Conservation (phyloP, 37 sponge, comb jelly and placozoan species). For the Beroe forskalii region DNA sequence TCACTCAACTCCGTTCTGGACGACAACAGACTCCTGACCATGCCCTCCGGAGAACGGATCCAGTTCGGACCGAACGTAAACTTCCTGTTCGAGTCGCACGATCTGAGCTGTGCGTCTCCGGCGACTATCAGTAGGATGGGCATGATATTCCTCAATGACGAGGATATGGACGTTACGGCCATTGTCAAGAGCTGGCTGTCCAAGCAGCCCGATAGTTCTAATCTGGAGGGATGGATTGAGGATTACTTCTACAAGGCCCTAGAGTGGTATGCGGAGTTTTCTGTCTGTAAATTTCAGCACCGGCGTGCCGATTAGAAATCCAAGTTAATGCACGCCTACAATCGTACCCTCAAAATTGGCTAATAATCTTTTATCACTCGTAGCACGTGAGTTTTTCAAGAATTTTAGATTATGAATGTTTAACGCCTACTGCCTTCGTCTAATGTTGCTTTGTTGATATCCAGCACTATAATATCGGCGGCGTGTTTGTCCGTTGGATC, state of each 20-base stretch:
- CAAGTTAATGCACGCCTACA: too few relatives aligned
- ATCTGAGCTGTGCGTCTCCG: constrained; percentile 97
- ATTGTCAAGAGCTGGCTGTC: constrained; percentile 81
- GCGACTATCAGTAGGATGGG: constrained; percentile 99
- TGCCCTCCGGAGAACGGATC: constrained; percentile 97
- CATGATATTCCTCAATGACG: constrained; percentile 96
- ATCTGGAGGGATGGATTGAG: constrained; percentile 78
- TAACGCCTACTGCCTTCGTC: too few relatives aligned
- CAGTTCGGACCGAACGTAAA: constrained; percentile 99
- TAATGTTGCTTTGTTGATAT: too few relatives aligned
- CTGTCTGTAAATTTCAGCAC: too few relatives aligned
- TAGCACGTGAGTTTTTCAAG: too few relatives aligned
- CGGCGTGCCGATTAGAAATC: too few relatives aligned
- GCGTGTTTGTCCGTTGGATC: too few relatives aligned
- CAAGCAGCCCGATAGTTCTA: constrained; percentile 19
- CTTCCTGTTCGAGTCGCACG: constrained; percentile 98
- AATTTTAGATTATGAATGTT: too few relatives aligned
- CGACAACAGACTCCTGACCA: constrained; percentile 91
- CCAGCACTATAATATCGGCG: too few relatives aligned
- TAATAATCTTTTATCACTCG: too few relatives aligned
- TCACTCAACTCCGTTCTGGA: constrained; percentile 97
- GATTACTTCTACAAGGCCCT: constrained; percentile 91
- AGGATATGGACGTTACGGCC: constrained; percentile 91
- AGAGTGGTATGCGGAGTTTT: too few relatives aligned
- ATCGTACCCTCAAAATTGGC: too few relatives aligned